These are phyloP conservation scores for Malurus cyaneus DNA, from an alignment of 2,113 vertebrate species.

Conservation along the genomic window DNA sequence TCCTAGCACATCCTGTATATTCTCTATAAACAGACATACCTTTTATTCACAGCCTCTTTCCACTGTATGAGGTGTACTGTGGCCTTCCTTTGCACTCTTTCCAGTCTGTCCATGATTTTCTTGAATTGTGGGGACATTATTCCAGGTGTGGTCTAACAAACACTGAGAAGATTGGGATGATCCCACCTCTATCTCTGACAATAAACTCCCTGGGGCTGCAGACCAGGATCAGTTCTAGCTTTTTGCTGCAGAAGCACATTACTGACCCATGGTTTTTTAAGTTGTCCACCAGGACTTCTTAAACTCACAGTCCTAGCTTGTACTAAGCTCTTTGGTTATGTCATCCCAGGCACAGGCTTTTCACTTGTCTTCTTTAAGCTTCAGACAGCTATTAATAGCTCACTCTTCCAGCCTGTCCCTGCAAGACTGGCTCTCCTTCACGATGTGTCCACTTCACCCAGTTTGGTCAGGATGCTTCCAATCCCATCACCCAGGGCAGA, in stretches of 20 bases:
- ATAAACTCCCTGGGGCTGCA: neutral
- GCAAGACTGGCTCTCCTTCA: neutral
- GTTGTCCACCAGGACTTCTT: neutral
- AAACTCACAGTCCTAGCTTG: neutral
- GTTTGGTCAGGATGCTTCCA: neutral
- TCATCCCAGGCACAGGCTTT: neutral
- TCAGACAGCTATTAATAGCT: neutral
- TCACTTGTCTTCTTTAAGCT: neutral
- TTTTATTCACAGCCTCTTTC: neutral
- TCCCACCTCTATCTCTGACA: neutral
- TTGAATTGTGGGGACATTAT: neutral
- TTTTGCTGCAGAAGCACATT: neutral
- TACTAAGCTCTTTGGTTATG: neutral
- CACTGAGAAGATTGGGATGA: neutral
- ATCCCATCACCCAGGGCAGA: neutral
- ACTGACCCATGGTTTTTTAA: neutral
- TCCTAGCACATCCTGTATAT: neutral
- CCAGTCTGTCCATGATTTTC: accelerated
- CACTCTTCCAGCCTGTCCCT: neutral
- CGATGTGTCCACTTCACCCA: accelerated
- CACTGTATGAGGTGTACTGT: neutral
- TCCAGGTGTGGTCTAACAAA: neutral
- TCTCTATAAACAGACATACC: neutral
- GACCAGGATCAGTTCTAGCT: neutral
- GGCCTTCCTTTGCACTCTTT: neutral